These are phyloP conservation scores for Neotoxoptera formosana DNA, from an alignment of 1,140 invertebrate species.

Conservation along the genomic window DNA sequence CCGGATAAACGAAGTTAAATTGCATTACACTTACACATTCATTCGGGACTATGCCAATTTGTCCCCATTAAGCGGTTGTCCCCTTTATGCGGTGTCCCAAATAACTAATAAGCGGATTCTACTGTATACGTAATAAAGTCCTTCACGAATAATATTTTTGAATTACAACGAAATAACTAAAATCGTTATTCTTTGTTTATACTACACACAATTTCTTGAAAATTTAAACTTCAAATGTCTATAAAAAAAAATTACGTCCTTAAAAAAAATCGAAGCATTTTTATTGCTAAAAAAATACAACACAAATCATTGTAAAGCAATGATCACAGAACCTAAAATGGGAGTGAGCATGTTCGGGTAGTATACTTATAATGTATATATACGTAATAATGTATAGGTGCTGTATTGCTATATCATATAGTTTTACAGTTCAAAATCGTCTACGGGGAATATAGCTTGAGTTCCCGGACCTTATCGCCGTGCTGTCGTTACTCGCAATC, in stretches of 20 bases:
- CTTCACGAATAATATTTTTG: background rate
- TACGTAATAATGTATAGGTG: background rate
- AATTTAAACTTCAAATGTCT: background rate
- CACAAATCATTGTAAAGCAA: background rate
- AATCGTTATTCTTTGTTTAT: background rate
- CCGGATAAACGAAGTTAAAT: too few relatives aligned
- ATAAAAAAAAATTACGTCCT: background rate
- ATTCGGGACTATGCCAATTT: too few relatives aligned
- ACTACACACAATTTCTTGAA: background rate
- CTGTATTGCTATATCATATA: background rate
- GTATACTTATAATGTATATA: background rate
- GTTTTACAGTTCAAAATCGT: background rate
- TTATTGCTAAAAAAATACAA: background rate
- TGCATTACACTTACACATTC: too few relatives aligned
- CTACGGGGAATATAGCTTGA: background rate
- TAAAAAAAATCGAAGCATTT: background rate
- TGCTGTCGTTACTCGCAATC: background rate
- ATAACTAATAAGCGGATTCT: too few relatives aligned
- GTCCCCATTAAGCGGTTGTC: too few relatives aligned
- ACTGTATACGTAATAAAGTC: too few relatives aligned
- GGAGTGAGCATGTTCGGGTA: background rate
- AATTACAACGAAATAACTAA: background rate
- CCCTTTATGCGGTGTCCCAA: too few relatives aligned
- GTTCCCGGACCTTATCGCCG: background rate
- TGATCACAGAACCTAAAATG: background rate